Evolutionary conservation across 1,140 invertebrate species (phyloP).

Genomic region (Lepidurus arcticus): DNA sequence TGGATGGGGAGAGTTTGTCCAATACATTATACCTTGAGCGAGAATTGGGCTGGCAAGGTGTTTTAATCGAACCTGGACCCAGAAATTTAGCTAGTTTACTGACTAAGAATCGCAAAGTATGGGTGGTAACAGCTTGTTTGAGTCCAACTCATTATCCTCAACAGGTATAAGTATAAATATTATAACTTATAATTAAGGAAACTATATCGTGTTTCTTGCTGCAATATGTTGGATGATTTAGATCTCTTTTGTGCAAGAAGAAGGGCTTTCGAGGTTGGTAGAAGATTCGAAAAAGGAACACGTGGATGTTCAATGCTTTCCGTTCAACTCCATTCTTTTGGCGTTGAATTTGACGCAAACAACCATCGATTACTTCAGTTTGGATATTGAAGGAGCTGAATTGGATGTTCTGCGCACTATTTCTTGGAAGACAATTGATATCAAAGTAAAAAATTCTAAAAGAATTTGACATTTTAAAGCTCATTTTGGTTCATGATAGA

Average conservation of each 20-base stretch:
- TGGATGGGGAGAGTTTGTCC: conserved; percentile 43
- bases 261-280: background rate
- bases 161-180: conserved; percentile 2
- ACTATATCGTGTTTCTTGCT: no score
- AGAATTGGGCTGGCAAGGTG: conserved; percentile 41
- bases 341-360: conserved; percentile 45
- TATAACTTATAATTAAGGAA: background rate
- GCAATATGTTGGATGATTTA: no score
- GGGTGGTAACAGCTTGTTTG: background rate
- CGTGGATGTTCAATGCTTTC: conserved; percentile 43
- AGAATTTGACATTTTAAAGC: background rate
- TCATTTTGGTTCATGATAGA: conserved; percentile 32
- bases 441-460: conserved; percentile 23
- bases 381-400: conserved; percentile 45
- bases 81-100: conserved; percentile 39
- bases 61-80: conserved; percentile 45
- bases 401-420: conserved; percentile 42
- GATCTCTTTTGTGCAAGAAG: background rate
- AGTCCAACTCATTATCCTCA: conserved; percentile 5
- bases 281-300: background rate
- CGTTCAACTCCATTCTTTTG: conserved; percentile 42
- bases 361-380: conserved; percentile 45
- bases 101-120: background rate
- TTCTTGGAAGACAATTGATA: conserved; percentile 36
- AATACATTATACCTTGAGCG: conserved; percentile 44